Evolutionary conservation across 2,113 vertebrate genomes (phyloP), one percentile per base, ranked within the genome.

Genomic region (Poecilia latipinna): DNA sequence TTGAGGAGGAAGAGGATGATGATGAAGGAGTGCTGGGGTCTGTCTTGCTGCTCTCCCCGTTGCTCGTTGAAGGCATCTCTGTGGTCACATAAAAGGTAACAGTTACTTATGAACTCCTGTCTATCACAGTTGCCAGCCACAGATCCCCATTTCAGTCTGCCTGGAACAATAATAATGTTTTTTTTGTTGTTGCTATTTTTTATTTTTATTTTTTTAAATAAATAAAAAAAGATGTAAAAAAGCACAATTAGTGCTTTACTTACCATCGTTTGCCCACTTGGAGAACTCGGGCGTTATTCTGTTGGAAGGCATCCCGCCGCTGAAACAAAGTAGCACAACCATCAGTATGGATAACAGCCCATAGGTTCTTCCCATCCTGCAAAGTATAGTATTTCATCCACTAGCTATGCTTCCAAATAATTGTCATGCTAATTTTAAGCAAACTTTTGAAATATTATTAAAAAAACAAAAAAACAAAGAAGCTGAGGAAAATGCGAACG

Each of bases 1-100:
- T 57, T 17, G 51, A 84, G 69, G 91, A 92, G 64, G 89, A 88
- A 29, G 91, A 93, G 19, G 89, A 89, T 8, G 91, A 90, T 39
- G 92, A 92, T 29, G 88, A 94, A 28, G 92, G 87, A 32, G 92
- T 85, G 83, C 90, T 91, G 77, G 95, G 93, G 80, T 99, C 98
- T 71, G 96, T 96, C 91, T 98, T 99, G 95, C 96, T 97, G 94
- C 96, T 94, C 91, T 99, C 98, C 0, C 97, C 96, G 4, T 98
- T 99, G 96, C 98, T 99, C 32, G 98, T 99, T 69, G 98, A 99
- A 42, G 98, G 98, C 98, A 99, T 99, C 94, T 99, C 98, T 97
- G 88, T 22, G 28, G 70, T 74, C 61, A 73, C 8, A 70, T 1
- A 84, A 17, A 74, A 68, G 54, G 61, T 0, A 26, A 61, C 12